Percentiles rank a stretch among this genome's conserved stretches.
Conservation (phyloP, 2,888 invertebrate genomes). For the Dastarcus helophoroides region DNA sequence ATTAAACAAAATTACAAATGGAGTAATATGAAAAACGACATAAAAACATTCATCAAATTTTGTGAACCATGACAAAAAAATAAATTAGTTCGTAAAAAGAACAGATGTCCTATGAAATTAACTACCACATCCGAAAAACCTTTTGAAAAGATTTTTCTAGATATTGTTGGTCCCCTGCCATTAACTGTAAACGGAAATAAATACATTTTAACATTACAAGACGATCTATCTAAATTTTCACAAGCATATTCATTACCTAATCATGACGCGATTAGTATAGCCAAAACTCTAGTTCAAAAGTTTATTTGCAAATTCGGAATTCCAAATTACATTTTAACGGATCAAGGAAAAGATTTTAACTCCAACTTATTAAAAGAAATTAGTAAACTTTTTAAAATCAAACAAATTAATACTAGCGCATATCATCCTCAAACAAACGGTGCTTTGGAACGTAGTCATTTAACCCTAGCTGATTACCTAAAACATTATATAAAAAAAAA, state of each 20-base stretch:
- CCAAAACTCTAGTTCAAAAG: constrained; percentile 17
- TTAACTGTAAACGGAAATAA: constrained; percentile 6
- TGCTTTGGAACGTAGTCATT: constrained; percentile 24
- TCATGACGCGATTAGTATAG: constrained; percentile 20
- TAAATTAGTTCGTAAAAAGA: constrained; percentile 18
- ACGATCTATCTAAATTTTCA: constrained; percentile 22
- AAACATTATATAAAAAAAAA: constrained; percentile 26
- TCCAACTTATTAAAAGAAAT: constrained; percentile 20
- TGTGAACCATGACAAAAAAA: constrained; percentile 27
- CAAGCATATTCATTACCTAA: constrained; percentile 17
- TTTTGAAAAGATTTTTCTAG: constrained; percentile 21
- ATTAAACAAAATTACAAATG: constrained; percentile 22
- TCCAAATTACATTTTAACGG: constrained; percentile 9
- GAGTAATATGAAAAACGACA: constrained; percentile 24
- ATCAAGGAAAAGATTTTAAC: constrained; percentile 16
- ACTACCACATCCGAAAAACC: constrained; percentile 21
- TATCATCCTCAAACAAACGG: constrained; percentile 25
- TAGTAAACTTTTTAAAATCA: constrained; percentile 22
- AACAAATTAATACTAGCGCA: constrained; percentile 20
- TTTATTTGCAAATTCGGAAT: constrained; percentile 18
- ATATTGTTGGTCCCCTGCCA: constrained; percentile 22
- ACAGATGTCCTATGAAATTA: constrained; percentile 22
- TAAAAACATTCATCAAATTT: too few relatives aligned
- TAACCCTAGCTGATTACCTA: constrained; percentile 25
- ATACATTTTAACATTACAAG: constrained; percentile 16